A percentile compares a stretch with the other conserved stretches of the same genome.
Conservation (phyloP, 2,113 vertebrate species). For the Malurus melanocephalus region DNA sequence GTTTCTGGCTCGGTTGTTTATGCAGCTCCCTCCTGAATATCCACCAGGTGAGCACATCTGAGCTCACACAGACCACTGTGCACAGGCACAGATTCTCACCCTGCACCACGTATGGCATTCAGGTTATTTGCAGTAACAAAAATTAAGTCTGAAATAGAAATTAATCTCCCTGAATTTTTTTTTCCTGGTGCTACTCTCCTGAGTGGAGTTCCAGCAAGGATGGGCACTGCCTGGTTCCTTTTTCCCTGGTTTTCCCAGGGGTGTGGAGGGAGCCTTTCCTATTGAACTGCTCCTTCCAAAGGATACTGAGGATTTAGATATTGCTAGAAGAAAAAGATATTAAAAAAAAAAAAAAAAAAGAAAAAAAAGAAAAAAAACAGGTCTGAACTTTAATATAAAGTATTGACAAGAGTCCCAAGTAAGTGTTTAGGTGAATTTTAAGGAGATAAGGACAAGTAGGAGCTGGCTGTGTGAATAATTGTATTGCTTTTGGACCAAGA, state of each 20-base stretch:
- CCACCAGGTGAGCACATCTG: not conserved
- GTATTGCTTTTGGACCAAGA: not conserved
- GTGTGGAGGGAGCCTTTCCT: not conserved
- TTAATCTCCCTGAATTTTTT: not conserved
- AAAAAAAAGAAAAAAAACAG: not conserved
- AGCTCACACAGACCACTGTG: not conserved
- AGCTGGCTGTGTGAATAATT: not conserved
- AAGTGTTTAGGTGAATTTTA: not conserved
- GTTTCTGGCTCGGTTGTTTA: conserved; percentile 13
- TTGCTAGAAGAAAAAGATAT: not conserved
- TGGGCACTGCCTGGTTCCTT: not conserved
- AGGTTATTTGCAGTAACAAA: not conserved
- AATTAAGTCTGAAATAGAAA: not conserved
- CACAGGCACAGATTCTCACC: not conserved
- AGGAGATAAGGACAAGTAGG: not conserved
- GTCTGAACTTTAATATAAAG: not conserved
- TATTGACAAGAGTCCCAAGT: not conserved
- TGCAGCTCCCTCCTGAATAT: not conserved
- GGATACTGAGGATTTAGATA: not conserved
- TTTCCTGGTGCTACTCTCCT: not conserved
- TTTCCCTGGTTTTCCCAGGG: not conserved
- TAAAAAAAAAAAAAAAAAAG: not conserved
- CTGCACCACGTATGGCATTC: not conserved
- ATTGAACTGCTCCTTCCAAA: not conserved
- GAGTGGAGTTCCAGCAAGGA: not conserved